Base-by-base conservation (phyloP, 2,888 invertebrate species). In the Xestia c-nigrum region DNA sequence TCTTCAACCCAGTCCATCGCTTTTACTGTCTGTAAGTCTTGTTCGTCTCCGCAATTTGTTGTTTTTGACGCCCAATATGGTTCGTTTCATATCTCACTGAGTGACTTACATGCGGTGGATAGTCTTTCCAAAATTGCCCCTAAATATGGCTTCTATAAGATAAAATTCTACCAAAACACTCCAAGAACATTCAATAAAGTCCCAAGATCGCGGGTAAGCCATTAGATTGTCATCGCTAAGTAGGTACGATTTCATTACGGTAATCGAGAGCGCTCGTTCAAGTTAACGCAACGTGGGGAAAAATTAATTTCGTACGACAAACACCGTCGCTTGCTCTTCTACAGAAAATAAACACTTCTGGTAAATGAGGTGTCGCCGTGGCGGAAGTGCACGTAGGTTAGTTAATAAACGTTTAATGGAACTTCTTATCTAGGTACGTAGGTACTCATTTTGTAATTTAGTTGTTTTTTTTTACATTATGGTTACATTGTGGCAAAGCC, bases 301-400 rank as follows among this genome's bases (percentile, higher is more conserved):
- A 80, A 79, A 80, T 68, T 81, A 77, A 87, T 81, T 87, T 87
- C 7, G 55, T 61, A 69, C 73, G 74, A 80, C 77, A 87, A 87
- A 83, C 78, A 70, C 14, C 16, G 59, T 66, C 47, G 68, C 38
- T 69, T 57, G 78, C 67, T 74, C 50, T 72, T 72, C 55, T 64
- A 69, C 69, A 69, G 61, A 61, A 78, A 78, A 69, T 83, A 61
- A 72, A 78, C 68, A 78, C 47, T 68, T 61, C 31, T 68, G 50
- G 66, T 72, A 72, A 85, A 69, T 72, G 76, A 81, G 69, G 77
- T 81, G 76, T 71, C 52, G 64, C 6, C 9, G 21, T 43, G n/a
- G 64, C 16, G 47, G 59, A 69, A 72, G 57, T 12, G 46, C 55
- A 63, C 50, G 57, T 72, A 66, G 38, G 50, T 74, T 38, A 43